Evolutionary conservation across 2,797 vertebrate species (phyloP), one percentile per base, ranked within the genome.

Genomic region (Paramormyrops hopkinsi): DNA sequence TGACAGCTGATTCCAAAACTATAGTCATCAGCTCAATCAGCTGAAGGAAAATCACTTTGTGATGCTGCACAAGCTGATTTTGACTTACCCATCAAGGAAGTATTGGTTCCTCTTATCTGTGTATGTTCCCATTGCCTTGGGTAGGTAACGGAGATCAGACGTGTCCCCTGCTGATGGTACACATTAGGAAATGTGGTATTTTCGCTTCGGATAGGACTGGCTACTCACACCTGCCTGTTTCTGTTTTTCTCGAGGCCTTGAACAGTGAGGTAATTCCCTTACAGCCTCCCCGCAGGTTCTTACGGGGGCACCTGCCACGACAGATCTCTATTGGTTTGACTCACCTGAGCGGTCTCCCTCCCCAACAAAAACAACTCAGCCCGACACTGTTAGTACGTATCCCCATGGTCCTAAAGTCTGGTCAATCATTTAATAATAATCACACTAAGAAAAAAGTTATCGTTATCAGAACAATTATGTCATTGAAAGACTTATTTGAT

Each of bases 361-460:
- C 89, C 69, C 89, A 9, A 25, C 25, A 76, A 50, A 88, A 65
- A 37, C 44, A 76, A 65, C 25, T 65, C 8, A 88, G 48, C 25
- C 50, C 2, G 7, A 44, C 50, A 56, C 73, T 25, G 17, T 44
- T 33, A 59, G 29, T 29, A 19, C 59, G 25, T 46, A 33, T 53
- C 89, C 8, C 3, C 89, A 86, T 87, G 89, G 89, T 89, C 89
- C 84, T 87, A 89, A 89, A 89, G 88, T 25, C 79, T 62, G 88
- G 17, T 6, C 4, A 9, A n/a, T 56, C 51, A 33, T 56, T n/a
- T 87, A 85, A 85, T 5, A 29, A 85, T 12, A 51, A 22, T 29
- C n/a, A 51, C 12, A 22, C 29, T 53, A 51, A 51, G 41, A 29
- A 5, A 33, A 51, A 86, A 4, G 29, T 17, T 22, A 33, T 86